Percentiles rank a stretch among this genome's conserved stretches.
These are phyloP conservation scores for Margarornis squamiger DNA, from an alignment of 2,797 vertebrate species.

Conservation along the genomic window DNA sequence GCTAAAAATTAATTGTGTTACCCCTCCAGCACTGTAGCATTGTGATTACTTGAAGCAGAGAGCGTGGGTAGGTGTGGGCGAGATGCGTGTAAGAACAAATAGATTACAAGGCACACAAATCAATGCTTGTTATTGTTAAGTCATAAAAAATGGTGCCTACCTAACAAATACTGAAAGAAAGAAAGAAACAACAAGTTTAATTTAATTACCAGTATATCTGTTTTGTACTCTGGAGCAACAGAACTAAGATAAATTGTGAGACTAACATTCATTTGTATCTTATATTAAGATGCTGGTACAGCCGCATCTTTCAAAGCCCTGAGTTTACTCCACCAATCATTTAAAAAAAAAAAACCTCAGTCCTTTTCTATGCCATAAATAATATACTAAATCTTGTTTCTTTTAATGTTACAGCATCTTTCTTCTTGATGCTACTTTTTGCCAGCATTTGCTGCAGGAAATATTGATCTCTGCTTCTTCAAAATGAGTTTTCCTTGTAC, in stretches of 20 bases:
- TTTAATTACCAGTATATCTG: conserved; percentile 46
- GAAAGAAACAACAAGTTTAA: conserved; percentile 28
- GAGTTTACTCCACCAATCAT: conserved; percentile 16
- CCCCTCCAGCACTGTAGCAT: not conserved
- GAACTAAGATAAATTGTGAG: conserved; percentile 31
- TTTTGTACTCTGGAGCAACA: not conserved
- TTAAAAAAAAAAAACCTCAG: not conserved
- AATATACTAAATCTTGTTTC: conserved; percentile 17
- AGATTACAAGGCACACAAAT: conserved; percentile 51
- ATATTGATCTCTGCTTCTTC: conserved; percentile 48
- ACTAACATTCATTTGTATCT: not conserved
- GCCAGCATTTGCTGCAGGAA: not conserved
- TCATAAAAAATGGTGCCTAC: conserved; percentile 29
- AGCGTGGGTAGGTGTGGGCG: not conserved
- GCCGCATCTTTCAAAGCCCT: not conserved
- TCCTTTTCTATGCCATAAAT: not conserved
- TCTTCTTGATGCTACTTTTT: conserved; percentile 6
- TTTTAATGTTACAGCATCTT: conserved; percentile 25
- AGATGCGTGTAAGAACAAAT: not conserved
- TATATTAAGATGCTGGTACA: conserved; percentile 30
- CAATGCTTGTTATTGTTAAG: conserved; percentile 37
- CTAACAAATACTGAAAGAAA: conserved; percentile 18
- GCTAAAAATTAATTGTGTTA: conserved; percentile 28
- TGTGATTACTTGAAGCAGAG: not conserved
- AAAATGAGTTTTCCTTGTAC: conserved; percentile 60